Conservation (phyloP, 2,113 vertebrate species). For the Athene noctua region DNA sequence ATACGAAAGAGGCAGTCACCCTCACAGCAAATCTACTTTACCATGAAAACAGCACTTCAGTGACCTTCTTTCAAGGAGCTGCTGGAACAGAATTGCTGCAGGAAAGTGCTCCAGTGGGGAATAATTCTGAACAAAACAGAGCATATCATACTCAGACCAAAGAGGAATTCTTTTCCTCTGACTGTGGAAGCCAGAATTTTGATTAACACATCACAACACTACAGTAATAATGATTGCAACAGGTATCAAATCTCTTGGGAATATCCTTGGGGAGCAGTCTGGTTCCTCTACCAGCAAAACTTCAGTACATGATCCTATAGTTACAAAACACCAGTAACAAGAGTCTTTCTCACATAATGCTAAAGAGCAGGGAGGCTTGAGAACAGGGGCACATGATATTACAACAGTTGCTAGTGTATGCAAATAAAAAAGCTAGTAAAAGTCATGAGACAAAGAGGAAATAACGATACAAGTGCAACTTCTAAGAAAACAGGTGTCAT, state of each 20-base stretch:
- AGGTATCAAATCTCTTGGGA: neutral
- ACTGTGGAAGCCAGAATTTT: neutral
- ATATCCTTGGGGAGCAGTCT: neutral
- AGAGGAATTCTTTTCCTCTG: neutral
- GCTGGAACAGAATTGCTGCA: neutral
- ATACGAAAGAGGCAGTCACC: neutral
- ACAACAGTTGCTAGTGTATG: neutral
- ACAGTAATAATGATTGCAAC: neutral
- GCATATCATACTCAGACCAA: neutral
- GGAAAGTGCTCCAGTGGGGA: neutral
- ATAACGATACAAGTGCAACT: neutral
- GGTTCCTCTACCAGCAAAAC: neutral
- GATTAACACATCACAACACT: neutral
- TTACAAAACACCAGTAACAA: neutral
- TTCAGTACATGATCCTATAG: neutral
- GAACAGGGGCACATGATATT: neutral
- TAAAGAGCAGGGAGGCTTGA: neutral
- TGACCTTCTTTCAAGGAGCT: neutral
- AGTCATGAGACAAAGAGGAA: neutral
- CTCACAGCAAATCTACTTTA: neutral
- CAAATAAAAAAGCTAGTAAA: neutral
- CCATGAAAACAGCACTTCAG: neutral
- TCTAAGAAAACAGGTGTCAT: neutral
- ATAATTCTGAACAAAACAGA: neutral
- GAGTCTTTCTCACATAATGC: neutral